A percentile compares a stretch with the other conserved stretches of the same genome.
phyloP scores from a whole-genome alignment of 2,113 vertebrate species.

The Eretmochelys imbricata region DNA sequence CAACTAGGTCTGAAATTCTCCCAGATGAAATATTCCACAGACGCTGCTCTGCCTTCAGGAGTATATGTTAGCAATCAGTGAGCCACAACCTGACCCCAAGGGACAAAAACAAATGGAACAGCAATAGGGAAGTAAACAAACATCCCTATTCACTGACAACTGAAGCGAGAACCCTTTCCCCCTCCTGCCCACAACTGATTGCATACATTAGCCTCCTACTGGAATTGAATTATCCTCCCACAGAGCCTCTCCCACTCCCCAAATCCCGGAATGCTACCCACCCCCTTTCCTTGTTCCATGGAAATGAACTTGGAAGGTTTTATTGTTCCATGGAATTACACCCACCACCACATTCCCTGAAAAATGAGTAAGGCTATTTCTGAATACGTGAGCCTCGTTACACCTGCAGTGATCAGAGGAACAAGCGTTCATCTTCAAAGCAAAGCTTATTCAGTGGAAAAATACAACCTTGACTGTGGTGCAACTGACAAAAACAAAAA shows the following conservation, averaged over 20 bases:
- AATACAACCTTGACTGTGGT: slow-evolving; percentile 72
- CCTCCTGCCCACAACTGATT: neutral
- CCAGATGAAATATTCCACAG: slow-evolving; percentile 9
- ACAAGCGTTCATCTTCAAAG: slow-evolving; percentile 70
- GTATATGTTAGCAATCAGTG: neutral
- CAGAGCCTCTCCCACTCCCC: neutral
- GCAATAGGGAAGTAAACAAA: slow-evolving; percentile 3
- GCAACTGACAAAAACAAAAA: slow-evolving; percentile 11
- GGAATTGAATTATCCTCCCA: neutral
- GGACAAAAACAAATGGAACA: slow-evolving; percentile 11
- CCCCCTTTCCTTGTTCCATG: neutral
- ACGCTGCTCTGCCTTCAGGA: slow-evolving; percentile 33
- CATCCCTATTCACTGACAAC: neutral
- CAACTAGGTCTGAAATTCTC: slow-evolving; percentile 29
- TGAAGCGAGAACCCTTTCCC: neutral
- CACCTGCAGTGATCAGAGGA: slow-evolving; percentile 45
- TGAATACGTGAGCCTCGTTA: neutral
- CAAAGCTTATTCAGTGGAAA: slow-evolving; percentile 71
- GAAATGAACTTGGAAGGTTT: neutral
- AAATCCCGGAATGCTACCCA: slow-evolving; percentile 17
- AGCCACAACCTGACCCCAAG: slow-evolving; percentile 33
- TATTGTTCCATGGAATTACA: neutral
- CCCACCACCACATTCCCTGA: neutral
- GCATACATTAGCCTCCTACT: accelerated
- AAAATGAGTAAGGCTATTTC: slow-evolving; percentile 7